Percentiles rank a stretch among this genome's conserved stretches.
These are phyloP conservation scores for Cantharis rufa DNA, from an alignment of 2,888 invertebrate species.

Conservation along the genomic window DNA sequence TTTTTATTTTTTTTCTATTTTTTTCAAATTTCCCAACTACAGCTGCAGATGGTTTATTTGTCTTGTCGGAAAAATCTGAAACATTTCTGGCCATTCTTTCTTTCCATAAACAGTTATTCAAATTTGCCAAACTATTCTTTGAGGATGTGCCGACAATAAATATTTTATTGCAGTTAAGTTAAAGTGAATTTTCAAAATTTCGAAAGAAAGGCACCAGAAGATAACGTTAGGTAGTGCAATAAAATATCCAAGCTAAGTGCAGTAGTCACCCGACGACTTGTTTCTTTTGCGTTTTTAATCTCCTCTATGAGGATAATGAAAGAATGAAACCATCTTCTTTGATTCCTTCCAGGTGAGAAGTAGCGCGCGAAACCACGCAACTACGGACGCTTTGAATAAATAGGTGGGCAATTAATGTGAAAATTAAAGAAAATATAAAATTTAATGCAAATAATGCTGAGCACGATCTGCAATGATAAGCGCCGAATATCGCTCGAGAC, in stretches of 20 bases:
- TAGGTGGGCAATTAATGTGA: background rate
- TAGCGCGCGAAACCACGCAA: background rate
- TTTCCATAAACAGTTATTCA: background rate
- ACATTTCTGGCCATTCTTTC: background rate
- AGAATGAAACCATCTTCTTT: background rate
- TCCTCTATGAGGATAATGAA: background rate
- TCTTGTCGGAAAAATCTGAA: background rate
- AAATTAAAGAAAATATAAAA: background rate
- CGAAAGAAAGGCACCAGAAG: background rate
- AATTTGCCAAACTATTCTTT: background rate
- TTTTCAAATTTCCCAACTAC: background rate
- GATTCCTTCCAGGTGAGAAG: background rate
- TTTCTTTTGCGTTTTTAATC: background rate
- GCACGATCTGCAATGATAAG: conserved; percentile 35
- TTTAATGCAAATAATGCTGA: conserved; percentile 24
- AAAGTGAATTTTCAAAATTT: background rate
- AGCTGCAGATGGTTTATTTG: background rate
- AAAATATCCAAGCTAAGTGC: background rate
- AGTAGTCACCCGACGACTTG: background rate
- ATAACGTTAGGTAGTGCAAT: background rate
- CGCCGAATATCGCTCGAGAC: conserved; percentile 28
- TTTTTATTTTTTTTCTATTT: background rate
- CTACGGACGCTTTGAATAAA: background rate
- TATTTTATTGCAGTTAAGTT: background rate
- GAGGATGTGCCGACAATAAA: background rate